These are phyloP conservation scores for Bagarius yarrelli DNA, from an alignment of 2,113 vertebrate species.

Conservation along the genomic window DNA sequence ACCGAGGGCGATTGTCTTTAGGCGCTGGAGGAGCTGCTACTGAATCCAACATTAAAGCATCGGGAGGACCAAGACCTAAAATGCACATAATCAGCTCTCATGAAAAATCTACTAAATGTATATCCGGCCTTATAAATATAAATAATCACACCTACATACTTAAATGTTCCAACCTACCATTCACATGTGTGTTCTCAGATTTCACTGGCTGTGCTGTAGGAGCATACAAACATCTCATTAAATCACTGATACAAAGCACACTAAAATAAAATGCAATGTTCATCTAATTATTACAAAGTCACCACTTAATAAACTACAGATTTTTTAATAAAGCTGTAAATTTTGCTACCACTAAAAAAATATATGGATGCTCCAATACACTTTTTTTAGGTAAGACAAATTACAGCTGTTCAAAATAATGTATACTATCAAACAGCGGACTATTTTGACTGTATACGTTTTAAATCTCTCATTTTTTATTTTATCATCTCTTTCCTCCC, in stretches of 20 bases:
- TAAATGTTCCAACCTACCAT: slow-evolving; percentile 41
- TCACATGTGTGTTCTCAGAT: slow-evolving; percentile 6
- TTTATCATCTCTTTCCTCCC: not conserved
- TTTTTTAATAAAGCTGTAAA: not conserved
- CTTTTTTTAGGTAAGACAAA: not conserved
- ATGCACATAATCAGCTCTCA: not conserved
- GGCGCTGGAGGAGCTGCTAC: slow-evolving; percentile 46
- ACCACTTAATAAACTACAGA: not conserved
- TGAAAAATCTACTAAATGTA: not conserved
- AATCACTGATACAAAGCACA: not conserved
- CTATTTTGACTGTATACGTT: no score
- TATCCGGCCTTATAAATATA: not conserved
- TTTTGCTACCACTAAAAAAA: not conserved
- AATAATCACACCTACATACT: not conserved
- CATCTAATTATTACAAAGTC: not conserved
- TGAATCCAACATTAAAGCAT: slow-evolving; percentile 11
- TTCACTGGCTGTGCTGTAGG: slow-evolving; percentile 30
- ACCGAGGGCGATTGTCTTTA: slow-evolving; percentile 70
- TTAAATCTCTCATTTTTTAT: not conserved
- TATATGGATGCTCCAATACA: not conserved
- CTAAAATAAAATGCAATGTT: not conserved
- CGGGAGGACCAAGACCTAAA: slow-evolving; percentile 56
- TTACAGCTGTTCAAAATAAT: not conserved
- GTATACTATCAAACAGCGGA: no score
- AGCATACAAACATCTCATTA: slow-evolving; percentile 6